Base-by-base conservation (phyloP, 2,113 vertebrate genomes). In the Thinocorus orbignyianus region DNA sequence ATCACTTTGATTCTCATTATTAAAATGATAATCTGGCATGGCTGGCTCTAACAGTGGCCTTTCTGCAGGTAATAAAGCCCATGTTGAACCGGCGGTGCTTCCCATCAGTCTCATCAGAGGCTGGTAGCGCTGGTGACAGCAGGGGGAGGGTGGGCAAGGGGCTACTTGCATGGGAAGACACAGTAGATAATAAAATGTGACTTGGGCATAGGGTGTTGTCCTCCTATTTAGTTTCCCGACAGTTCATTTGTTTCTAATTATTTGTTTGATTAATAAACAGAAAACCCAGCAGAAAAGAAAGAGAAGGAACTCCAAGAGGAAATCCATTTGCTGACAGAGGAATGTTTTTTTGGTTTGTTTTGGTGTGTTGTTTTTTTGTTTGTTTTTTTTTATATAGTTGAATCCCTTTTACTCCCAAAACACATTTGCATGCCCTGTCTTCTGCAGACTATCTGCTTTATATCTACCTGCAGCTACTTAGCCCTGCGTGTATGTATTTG, bases 11-110 rank as follows among this genome's bases (percentile, higher is more conserved):
- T 58, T 90, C 55, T 92, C 68, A 62, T 81, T 68, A 95, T 94
- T 96, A 83, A 93, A 97, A 90, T 89, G 30, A 92, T 80, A 82
- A 88, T 83, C 37, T 77, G 44, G 26, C 44, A n/a, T 11, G 46
- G 11, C 18, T 86, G 35, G 8, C 20, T 69, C 33, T 89, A 88
- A 48, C 35, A 62, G 65, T 87, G 76, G 65, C 35, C 55, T 83
- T 65, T 76, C 16, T 79, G 30, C 46, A 78, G 78, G 17, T 89
- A 81, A 81, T 91, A 95, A 92, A 95, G 86, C 49, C 73, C 44
- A 14, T 5, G 49, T 17, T 71, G 41, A 93, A 58, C 28, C 23
- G 66, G 9, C 9, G 33, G 46, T 71, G 23, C 28, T 90, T 68
- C 19, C 70, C 17, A 26, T 37, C 28, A 81, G 64, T 62, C 57